These are phyloP conservation scores for Neogale vison DNA, from an alignment of 2,113 vertebrate species.

Conservation along the genomic window DNA sequence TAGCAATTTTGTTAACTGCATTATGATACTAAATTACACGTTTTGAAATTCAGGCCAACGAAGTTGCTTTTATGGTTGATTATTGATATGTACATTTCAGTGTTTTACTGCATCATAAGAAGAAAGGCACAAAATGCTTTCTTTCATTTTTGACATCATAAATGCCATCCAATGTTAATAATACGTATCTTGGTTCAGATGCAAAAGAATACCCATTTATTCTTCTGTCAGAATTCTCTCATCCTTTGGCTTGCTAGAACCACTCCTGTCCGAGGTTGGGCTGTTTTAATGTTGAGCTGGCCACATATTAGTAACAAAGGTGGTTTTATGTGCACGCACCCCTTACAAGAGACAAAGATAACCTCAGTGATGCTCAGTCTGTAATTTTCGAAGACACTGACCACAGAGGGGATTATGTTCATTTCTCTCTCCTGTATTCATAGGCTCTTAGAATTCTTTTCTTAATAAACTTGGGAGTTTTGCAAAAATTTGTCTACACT, in stretches of 20 bases:
- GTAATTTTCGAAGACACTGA: neutral
- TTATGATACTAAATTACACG: slow-evolving; percentile 44
- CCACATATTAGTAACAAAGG: neutral
- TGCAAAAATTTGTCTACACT: slow-evolving; percentile 19
- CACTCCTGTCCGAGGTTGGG: neutral
- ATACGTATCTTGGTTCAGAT: neutral
- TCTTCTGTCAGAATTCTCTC: neutral
- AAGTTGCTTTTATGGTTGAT: slow-evolving; percentile 40
- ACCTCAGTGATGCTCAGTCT: neutral
- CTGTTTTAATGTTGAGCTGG: neutral
- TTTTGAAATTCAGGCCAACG: neutral
- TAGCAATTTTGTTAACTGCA: slow-evolving; percentile 2
- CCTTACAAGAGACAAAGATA: neutral
- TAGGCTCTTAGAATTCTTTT: neutral
- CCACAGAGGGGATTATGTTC: neutral
- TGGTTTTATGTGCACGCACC: neutral
- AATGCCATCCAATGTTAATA: neutral
- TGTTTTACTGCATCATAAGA: neutral
- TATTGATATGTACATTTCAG: slow-evolving; percentile 33
- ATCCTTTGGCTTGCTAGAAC: neutral
- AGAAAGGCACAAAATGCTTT: neutral
- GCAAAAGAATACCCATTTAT: neutral
- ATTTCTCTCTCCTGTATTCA: neutral
- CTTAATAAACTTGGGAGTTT: neutral
- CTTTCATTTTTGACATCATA: slow-evolving; percentile 17